Evolutionary conservation across 2,888 invertebrate species (phyloP).

Genomic region (Sisyra nigra): DNA sequence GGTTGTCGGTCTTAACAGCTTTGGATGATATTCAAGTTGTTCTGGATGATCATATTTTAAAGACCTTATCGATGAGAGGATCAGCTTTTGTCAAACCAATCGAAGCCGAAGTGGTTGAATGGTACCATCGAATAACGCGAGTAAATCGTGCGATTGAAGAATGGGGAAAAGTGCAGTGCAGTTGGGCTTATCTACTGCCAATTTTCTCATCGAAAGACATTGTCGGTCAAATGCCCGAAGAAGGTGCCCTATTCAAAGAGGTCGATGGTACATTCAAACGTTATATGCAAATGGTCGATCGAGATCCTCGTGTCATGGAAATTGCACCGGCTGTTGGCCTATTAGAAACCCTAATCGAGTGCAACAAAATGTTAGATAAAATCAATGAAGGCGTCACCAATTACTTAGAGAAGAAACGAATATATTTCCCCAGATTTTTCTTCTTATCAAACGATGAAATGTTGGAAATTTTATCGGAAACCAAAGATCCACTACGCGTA

Average conservation of each 20-base stretch:
- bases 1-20: constrained; percentile 49
- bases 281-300: constrained; percentile 43
- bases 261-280: constrained; percentile 51
- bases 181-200: constrained; percentile 74
- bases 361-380: constrained; percentile 52
- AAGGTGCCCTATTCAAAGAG: constrained; percentile 60
- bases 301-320: constrained; percentile 47
- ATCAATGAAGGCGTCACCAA: constrained; percentile 70
- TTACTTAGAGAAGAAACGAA: constrained; percentile 69
- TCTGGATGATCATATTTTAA: constrained; percentile 69
- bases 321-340: constrained; percentile 49
- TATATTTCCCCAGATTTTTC: constrained; percentile 77
- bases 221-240: constrained; percentile 71
- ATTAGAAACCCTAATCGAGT: constrained; percentile 50
- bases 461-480: constrained; percentile 79
- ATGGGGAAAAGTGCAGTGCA: constrained; percentile 73
- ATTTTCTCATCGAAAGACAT: constrained; percentile 81
- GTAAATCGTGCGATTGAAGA: constrained; percentile 60
- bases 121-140: constrained; percentile 58
- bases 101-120: constrained; percentile 46
- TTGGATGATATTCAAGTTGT: constrained; percentile 66
- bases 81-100: constrained; percentile 78
- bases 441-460: constrained; percentile 84
- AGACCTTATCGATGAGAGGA: constrained; percentile 70
- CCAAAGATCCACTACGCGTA: constrained; percentile 68